These are phyloP conservation scores for Onychomys leucogaster DNA, from an alignment of 2,797 vertebrate genomes.

Conservation along the genomic window DNA sequence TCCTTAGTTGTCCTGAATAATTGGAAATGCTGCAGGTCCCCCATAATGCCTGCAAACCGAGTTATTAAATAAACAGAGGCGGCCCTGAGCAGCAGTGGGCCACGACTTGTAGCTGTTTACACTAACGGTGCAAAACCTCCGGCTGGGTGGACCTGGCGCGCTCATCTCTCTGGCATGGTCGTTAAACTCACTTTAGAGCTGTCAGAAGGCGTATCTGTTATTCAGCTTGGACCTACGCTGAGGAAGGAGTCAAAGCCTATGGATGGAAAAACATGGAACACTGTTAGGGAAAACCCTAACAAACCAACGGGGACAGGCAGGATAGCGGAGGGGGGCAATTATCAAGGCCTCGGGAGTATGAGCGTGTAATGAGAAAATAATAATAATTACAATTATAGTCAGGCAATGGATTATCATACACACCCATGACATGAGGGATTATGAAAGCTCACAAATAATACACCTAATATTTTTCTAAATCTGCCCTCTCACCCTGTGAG, in stretches of 20 bases:
- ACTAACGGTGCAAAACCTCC: conserved; percentile 84
- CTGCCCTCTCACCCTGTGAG: neutral
- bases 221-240: conserved; percentile 71
- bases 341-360: conserved; percentile 51
- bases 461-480: conserved; percentile 5
- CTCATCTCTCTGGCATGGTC: conserved; percentile 87
- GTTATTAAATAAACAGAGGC: conserved; percentile 89
- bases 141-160: conserved; percentile 86
- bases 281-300: conserved; percentile 61
- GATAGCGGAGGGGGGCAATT: neutral
- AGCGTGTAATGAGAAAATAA: conserved; percentile 67
- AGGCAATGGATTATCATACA: neutral
- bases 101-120: conserved; percentile 79
- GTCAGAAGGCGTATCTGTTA: conserved; percentile 89
- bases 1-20: conserved; percentile 82
- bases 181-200: conserved; percentile 92
- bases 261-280: conserved; percentile 48
- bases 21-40: conserved; percentile 71
- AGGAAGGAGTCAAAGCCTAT: conserved; percentile 62
- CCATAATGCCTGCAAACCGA: conserved; percentile 73
- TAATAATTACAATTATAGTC: conserved; percentile 59
- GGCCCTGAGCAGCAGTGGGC: conserved; percentile 82
- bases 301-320: neutral
- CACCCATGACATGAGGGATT: neutral
- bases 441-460: neutral